phyloP scores from a whole-genome alignment of 2,113 vertebrate genomes.

The Baryphthengus martii region DNA sequence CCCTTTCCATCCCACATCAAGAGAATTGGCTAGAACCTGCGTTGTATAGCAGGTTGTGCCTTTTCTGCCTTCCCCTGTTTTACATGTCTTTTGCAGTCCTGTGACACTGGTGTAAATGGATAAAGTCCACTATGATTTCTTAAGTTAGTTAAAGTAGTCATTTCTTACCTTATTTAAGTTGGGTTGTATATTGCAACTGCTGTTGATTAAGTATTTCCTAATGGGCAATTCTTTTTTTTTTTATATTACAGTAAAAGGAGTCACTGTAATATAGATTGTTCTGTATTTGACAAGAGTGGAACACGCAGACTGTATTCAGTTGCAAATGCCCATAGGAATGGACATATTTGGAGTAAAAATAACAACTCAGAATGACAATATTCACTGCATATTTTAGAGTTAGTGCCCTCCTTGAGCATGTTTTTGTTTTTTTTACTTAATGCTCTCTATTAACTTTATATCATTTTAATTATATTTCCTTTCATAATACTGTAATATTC shows the following conservation, averaged over 20 bases:
- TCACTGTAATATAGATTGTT: neutral
- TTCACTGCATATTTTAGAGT: neutral
- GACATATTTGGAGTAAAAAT: neutral
- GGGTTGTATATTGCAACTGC: constrained; percentile 27
- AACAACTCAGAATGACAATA: neutral
- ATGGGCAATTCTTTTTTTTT: neutral
- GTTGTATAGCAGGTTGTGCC: accelerated
- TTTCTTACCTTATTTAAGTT: constrained; percentile 44
- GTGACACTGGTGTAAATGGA: neutral
- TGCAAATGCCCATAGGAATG: neutral
- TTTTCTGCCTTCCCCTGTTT: neutral
- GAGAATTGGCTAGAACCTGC: neutral
- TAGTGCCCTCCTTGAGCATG: neutral
- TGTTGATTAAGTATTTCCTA: constrained; percentile 51
- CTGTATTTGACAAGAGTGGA: neutral
- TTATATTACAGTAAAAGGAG: neutral
- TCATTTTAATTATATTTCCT: constrained; percentile 50
- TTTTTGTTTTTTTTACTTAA: constrained; percentile 38
- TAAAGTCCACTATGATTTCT: neutral
- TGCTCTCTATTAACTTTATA: constrained; percentile 1
- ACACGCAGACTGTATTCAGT: neutral
- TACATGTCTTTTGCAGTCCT: neutral
- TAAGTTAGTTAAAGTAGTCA: constrained; percentile 14
- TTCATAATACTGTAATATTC: neutral
- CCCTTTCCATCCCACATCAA: neutral